These are phyloP conservation scores for Volucella inanis DNA, from an alignment of 2,888 invertebrate species.

Conservation along the genomic window DNA sequence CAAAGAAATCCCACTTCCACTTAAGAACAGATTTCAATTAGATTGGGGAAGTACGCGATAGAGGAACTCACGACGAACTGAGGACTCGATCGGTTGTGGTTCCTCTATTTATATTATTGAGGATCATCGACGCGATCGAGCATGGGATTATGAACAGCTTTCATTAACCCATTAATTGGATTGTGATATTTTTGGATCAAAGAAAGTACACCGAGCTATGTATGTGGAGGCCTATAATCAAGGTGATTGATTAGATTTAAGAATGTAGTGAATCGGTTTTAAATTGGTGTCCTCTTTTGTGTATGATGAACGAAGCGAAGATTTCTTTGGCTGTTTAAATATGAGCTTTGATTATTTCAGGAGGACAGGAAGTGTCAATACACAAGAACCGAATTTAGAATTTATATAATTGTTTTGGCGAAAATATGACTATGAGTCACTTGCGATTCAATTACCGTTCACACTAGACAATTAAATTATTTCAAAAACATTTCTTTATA, in stretches of 20 bases:
- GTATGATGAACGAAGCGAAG: too few species aligned
- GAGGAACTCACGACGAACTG: conserved; percentile 65
- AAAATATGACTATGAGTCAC: conserved; percentile 30
- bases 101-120: conserved; percentile 71
- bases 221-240: conserved; percentile 11
- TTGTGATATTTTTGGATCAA: conserved; percentile 72
- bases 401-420: conserved; percentile 20
- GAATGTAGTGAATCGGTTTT: conserved; percentile 27
- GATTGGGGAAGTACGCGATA: conserved; percentile 44
- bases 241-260: conserved; percentile 49
- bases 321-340: too few species aligned
- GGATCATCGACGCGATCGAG: conserved; percentile 40
- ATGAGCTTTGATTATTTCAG: too few species aligned
- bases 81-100: conserved; percentile 52
- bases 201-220: conserved; percentile 33
- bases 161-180: conserved; percentile 55
- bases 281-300: background rate
- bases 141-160: conserved; percentile 33
- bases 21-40: conserved; percentile 1
- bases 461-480: too few species aligned
- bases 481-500: too few species aligned
- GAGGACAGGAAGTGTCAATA: background rate
- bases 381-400: conserved; percentile 16
- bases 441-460: too few species aligned
- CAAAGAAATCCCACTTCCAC: conserved; percentile 7